Evolutionary conservation across 2,797 vertebrate species (phyloP).

Genomic region (Parauchenoglanis punctatus): DNA sequence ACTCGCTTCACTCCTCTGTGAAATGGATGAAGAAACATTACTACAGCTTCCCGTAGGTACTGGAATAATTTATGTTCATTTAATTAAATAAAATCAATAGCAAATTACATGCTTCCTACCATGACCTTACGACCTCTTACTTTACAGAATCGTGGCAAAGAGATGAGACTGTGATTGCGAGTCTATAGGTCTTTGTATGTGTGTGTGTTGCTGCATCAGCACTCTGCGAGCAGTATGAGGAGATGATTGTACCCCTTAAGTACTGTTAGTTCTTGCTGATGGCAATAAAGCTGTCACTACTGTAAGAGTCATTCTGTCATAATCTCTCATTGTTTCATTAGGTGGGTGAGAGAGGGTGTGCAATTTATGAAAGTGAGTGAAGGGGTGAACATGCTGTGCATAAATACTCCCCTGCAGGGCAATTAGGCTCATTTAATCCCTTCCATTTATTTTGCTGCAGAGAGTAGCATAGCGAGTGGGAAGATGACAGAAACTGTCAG

Average conservation of each 20-base stretch:
- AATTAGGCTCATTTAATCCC: constrained; percentile 33
- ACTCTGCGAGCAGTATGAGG: constrained; percentile 11
- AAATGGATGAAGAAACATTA: background rate
- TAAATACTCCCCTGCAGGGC: constrained; percentile 25
- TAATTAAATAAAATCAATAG: constrained; percentile 21
- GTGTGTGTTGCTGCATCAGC: constrained; percentile 18
- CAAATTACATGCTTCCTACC: constrained; percentile 4
- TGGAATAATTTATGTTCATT: background rate
- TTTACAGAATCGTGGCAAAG: background rate
- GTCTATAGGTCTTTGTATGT: background rate
- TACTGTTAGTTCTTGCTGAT: constrained; percentile 21
- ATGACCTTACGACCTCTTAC: background rate
- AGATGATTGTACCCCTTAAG: constrained; percentile 31
- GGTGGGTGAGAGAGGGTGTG: constrained; percentile 23
- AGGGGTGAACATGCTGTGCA: constrained; percentile 39
- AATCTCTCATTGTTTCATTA: constrained; percentile 28
- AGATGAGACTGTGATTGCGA: background rate
- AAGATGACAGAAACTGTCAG: constrained; percentile 35
- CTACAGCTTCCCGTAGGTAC: background rate
- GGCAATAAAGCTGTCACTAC: constrained; percentile 27
- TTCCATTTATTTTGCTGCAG: constrained; percentile 11
- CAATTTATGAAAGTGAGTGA: constrained; percentile 28
- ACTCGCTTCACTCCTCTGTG: background rate
- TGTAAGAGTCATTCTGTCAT: constrained; percentile 15
- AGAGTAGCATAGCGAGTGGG: constrained; percentile 6